A percentile compares a stretch with the other conserved stretches of the same genome.
Evolutionary conservation across 2,113 vertebrate species (phyloP).

Genomic region (Carollia perspicillata): DNA sequence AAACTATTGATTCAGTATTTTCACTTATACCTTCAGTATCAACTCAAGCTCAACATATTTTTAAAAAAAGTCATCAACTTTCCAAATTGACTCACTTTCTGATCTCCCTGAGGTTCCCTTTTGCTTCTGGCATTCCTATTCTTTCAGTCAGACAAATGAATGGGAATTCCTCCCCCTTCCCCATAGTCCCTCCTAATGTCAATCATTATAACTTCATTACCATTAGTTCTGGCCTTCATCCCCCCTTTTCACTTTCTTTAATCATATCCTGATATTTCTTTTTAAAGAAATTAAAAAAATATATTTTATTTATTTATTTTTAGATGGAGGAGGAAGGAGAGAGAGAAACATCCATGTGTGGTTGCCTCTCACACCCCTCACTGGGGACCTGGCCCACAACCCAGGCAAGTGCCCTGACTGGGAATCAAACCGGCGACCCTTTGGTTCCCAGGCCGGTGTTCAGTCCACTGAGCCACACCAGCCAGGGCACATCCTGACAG

Average conservation of each 20-base stretch:
- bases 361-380: too few relatives aligned
- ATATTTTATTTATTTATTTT: too few relatives aligned
- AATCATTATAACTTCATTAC: background rate
- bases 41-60: background rate
- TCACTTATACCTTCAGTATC: background rate
- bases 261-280: background rate
- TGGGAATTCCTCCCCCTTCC: background rate
- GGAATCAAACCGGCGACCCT: too few relatives aligned
- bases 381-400: too few relatives aligned
- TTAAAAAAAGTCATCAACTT: background rate
- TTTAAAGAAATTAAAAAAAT: too few relatives aligned
- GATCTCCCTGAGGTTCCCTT: background rate
- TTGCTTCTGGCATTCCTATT: background rate
- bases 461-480: too few relatives aligned
- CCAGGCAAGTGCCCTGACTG: too few relatives aligned
- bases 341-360: too few relatives aligned
- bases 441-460: too few relatives aligned
- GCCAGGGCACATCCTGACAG: too few relatives aligned
- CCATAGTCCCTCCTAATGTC: background rate
- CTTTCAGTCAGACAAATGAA: background rate
- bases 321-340: too few relatives aligned
- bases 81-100: background rate
- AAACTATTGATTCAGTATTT: background rate
- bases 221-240: background rate
- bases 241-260: background rate